phyloP scores from a whole-genome alignment of 1,140 invertebrate species.

The Cyrtorhinus lividipennis region DNA sequence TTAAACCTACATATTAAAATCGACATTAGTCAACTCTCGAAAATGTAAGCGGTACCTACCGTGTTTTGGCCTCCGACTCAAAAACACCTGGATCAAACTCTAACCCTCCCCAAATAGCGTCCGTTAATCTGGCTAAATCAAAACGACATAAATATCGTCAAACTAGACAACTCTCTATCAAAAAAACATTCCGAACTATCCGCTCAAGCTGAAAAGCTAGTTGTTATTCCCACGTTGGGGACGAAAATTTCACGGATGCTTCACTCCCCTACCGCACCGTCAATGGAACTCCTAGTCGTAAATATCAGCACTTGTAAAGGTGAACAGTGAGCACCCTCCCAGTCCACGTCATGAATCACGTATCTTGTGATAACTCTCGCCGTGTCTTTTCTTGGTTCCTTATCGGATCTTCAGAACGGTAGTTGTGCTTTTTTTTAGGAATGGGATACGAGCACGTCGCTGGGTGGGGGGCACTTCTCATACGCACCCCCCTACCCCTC shows the following conservation, averaged over 20 bases:
- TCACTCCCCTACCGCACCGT: conserved; percentile 1
- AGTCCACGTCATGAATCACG: neutral
- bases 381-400: too few species aligned
- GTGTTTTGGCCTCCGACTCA: too few species aligned
- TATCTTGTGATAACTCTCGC: neutral
- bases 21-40: too few species aligned
- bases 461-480: too few species aligned
- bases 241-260: conserved; percentile 2
- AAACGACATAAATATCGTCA: conserved; percentile 3
- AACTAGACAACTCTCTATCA: neutral
- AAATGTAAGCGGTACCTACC: too few species aligned
- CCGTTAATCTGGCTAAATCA: conserved; percentile 3
- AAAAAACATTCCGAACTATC: conserved; percentile 1
- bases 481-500: too few species aligned
- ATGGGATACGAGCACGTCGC: too few species aligned
- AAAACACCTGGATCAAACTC: too few species aligned
- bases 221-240: conserved; percentile 4
- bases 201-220: neutral
- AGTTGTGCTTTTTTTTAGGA: too few species aligned
- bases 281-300: neutral
- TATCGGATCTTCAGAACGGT: too few species aligned
- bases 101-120: too few species aligned
- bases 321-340: neutral
- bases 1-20: too few species aligned
- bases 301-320: neutral